Evolutionary conservation across 1,140 invertebrate genomes (phyloP), one percentile per base, ranked within the genome.

Genomic region (Mizuhopecten yessoensis): DNA sequence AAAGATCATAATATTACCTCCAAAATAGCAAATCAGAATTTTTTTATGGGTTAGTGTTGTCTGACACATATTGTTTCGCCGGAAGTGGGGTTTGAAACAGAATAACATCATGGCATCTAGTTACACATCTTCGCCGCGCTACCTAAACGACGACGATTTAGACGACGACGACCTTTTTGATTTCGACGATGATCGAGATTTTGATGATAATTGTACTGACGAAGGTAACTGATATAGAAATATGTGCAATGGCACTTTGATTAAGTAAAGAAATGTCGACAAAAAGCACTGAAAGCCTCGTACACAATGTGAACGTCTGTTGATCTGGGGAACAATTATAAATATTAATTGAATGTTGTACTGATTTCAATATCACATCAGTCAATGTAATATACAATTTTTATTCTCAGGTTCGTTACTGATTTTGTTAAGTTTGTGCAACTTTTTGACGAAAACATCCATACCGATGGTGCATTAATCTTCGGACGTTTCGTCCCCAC

Each of bases 141-240:
- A 94, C 87, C 90, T 93, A 75, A 94, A 94, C 87, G 95, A 96
- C 45, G 90, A 92, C 15, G 95, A 96, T 92, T 94, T 93, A 91
- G 94, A 95, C 90, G 95, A 94, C 49, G 89, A 92, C n/a, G 94
- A 95, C 34, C 95, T 95, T 42, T 94, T 94, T 87, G 95, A 96
- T 86, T 93, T 91, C 29, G 94, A 96, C 33, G 94, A 96, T 34
- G 95, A 95, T 34, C 92, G 92, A 87, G 95, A 96, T 86, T 87
- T 92, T 34, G 94, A 94, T 88, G 93, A 88, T 57, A 93, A 95
- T 90, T 92, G 88, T 49, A 95, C 95, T 2, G 96, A 96, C 89
- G 95, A 96, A 95, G 96, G 95, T 96, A 93, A 89, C n/a, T 34
- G 36, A 45, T 29, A n/a, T 17, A 86, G 42, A 87, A 45, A 57